These are phyloP conservation scores for Erythrocercus mccallii DNA, from an alignment of 2,113 vertebrate species.

Conservation along the genomic window DNA sequence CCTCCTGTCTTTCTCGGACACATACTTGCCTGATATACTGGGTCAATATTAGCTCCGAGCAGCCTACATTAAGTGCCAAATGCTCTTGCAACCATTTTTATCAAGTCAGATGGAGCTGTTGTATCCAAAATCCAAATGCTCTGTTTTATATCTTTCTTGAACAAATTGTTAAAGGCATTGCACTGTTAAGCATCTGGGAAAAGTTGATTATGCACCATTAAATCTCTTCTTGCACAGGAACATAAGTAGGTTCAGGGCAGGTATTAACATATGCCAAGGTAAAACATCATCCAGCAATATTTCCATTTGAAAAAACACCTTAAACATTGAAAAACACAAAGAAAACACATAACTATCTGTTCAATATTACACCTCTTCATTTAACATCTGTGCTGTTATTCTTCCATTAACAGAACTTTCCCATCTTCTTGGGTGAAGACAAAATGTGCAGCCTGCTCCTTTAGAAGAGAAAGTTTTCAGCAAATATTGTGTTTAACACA, in stretches of 20 bases:
- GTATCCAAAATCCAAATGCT: constrained; percentile 30
- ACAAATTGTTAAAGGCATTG: constrained; percentile 37
- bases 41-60: constrained; percentile 28
- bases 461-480: not conserved
- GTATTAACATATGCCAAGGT: constrained; percentile 52
- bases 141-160: constrained; percentile 38
- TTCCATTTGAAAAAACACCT: constrained; percentile 11
- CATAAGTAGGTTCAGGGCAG: constrained; percentile 36
- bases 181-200: constrained; percentile 62
- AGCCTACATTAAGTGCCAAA: not conserved
- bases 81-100: not conserved
- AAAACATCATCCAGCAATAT: constrained; percentile 31
- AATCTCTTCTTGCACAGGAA: constrained; percentile 23
- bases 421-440: not conserved
- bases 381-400: constrained; percentile 52
- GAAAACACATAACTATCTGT: not conserved
- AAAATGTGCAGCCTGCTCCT: not conserved
- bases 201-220: constrained; percentile 55
- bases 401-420: not conserved
- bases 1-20: not conserved
- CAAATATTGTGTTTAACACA: not conserved
- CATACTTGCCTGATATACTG: not conserved
- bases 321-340: not conserved
- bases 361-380: constrained; percentile 11
- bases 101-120: constrained; percentile 21